Base-by-base conservation (phyloP, 2,797 vertebrate genomes). In the Poeciliopsis infans region DNA sequence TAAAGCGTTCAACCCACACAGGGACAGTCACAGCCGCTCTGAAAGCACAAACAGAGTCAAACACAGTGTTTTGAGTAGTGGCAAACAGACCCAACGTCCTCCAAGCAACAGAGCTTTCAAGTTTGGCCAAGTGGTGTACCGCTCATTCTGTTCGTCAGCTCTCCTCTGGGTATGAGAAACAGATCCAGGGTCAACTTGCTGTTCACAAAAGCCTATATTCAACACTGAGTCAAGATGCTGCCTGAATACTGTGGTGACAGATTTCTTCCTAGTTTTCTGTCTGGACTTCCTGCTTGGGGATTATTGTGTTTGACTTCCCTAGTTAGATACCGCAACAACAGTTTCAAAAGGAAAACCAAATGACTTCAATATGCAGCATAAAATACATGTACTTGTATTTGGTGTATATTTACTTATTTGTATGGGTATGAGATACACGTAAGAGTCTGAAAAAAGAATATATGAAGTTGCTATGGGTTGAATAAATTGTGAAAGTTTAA, bases 61-160 rank as follows among this genome's bases (percentile, higher is more conserved):
- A 78, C 86, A 76, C 76, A 82, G 75, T 85, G 59, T 83, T 89
- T 79, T 84, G 83, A 88, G 76, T 87, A 81, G 85, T 85, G 87
- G 91, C 88, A 89, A 93, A 91, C 90, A 90, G 69, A 88, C 74
- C 76, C 84, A 79, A 85, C 74, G 69, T 87, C 82, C 85, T 90
- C 85, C 80, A 86, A 81, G 83, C 82, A 82, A 81, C 77, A 88
- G 72, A 47, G 79, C 90, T 94, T 94, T 93, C 85, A 94, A 88
- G 83, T 87, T 76, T 51, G 72, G 88, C 92, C 93, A 95, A 92
- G 82, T 82, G 84, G 86, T 89, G 85, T 75, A 85, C 81, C 74
- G 71, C 87, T 91, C 84, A 85, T 87, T 76, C 81, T 87, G 88
- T 94, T 89, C 87, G 79, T 92, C 91, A 93, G 80, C 81, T 81